Evolutionary conservation across 2,797 vertebrate genomes (phyloP).

Genomic region (Danio tinwini): DNA sequence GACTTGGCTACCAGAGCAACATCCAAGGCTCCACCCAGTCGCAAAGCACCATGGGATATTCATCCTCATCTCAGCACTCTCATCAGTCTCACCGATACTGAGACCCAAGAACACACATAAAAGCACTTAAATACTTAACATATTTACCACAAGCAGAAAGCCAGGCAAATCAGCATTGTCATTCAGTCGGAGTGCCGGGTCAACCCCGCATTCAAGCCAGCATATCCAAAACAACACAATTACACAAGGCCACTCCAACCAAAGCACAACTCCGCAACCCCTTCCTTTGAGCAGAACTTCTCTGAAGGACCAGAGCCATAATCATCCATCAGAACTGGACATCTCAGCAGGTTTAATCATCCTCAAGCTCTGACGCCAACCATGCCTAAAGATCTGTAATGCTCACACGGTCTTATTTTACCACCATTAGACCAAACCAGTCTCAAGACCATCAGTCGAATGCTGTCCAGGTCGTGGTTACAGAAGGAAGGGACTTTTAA

Average conservation of each 20-base stretch:
- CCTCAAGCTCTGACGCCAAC: slow-evolving; percentile 5
- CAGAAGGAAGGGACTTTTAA: neutral
- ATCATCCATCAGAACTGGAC: neutral
- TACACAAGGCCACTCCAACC: neutral
- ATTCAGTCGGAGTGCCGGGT: neutral
- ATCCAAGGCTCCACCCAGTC: slow-evolving; percentile 94
- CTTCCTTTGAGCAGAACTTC: neutral
- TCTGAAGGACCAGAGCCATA: neutral
- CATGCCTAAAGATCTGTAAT: no score
- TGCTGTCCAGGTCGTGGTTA: neutral
- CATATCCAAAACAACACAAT: neutral
- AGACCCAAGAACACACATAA: slow-evolving; percentile 55
- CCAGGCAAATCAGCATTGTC: slow-evolving; percentile 1
- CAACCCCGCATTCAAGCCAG: neutral
- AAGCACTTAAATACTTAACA: neutral
- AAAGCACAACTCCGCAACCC: slow-evolving; percentile 16
- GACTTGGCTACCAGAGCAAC: slow-evolving; percentile 98
- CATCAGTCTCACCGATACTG: slow-evolving; percentile 95
- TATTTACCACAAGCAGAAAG: slow-evolving; percentile 7
- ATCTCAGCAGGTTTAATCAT: neutral
- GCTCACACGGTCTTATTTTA: neutral
- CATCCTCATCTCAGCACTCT: slow-evolving; percentile 91
- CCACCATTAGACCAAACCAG: neutral
- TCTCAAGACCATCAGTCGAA: neutral
- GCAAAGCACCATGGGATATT: slow-evolving; percentile 94